These are phyloP conservation scores for Neodontobutis hainanensis DNA, from an alignment of 2,113 vertebrate genomes.

Conservation along the genomic window DNA sequence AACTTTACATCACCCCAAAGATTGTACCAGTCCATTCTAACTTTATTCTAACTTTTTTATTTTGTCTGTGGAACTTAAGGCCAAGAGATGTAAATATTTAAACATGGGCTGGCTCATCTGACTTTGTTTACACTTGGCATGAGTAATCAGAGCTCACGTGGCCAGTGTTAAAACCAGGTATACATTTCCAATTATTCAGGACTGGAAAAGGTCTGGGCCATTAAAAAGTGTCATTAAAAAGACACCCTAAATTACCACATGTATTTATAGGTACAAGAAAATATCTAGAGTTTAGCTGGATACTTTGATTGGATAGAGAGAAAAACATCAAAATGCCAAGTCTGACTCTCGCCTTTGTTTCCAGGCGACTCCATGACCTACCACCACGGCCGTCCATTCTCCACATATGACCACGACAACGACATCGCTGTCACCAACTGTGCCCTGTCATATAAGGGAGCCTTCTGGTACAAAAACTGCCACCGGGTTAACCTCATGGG, in stretches of 20 bases:
- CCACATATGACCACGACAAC: conserved; percentile 93
- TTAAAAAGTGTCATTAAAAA: no score
- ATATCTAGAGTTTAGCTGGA: no score
- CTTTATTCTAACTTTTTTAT: neutral
- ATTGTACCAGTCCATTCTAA: neutral
- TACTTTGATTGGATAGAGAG: no score
- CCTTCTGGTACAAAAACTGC: conserved; percentile 99
- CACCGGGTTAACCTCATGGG: conserved; percentile 98
- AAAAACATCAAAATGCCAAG: neutral
- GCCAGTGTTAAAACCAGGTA: no score
- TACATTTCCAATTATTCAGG: no score
- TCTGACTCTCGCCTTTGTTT: conserved; percentile 4
- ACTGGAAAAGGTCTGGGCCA: no score
- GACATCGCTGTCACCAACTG: conserved; percentile 98
- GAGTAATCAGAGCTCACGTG: neutral
- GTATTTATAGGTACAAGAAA: no score
- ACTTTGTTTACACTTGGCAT: neutral
- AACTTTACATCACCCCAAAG: neutral
- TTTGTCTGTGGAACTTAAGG: neutral
- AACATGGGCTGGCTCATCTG: neutral
- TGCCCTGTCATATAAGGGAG: conserved; percentile 96
- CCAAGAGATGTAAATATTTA: neutral
- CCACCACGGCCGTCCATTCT: conserved; percentile 92
- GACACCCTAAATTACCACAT: no score
- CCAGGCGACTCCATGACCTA: conserved; percentile 98